These are phyloP conservation scores for Acipenser ruthenus DNA, from an alignment of 2,797 vertebrate species.

Conservation along the genomic window DNA sequence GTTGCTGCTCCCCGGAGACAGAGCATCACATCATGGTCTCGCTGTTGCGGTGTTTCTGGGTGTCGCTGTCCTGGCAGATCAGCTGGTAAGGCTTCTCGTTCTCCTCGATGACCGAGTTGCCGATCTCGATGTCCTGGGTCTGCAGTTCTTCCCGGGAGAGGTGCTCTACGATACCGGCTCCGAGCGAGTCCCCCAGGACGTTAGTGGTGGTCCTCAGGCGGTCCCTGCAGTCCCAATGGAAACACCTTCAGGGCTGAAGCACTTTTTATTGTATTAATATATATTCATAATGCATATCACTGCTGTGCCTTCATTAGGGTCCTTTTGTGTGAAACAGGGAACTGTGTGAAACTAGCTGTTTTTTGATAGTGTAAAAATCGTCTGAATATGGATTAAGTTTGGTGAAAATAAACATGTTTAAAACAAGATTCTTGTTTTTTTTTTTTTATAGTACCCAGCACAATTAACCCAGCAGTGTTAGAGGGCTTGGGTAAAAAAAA, in stretches of 20 bases:
- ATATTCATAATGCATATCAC: accelerated
- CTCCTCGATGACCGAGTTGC: slow-evolving; percentile 72
- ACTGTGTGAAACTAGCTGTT: too few species aligned
- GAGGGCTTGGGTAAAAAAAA: neutral
- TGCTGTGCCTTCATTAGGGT: neutral
- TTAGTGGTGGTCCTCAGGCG: slow-evolving; percentile 88
- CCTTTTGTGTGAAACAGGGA: too few species aligned
- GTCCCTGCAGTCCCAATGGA: slow-evolving; percentile 54
- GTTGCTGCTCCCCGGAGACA: neutral
- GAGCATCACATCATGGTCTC: slow-evolving; percentile 72
- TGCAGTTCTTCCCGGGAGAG: slow-evolving; percentile 75
- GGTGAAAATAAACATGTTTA: too few species aligned
- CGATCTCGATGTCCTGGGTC: slow-evolving; percentile 64
- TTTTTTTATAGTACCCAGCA: too few species aligned
- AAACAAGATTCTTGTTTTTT: too few species aligned
- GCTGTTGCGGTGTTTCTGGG: slow-evolving; percentile 55
- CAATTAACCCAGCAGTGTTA: too few species aligned
- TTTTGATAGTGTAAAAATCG: too few species aligned
- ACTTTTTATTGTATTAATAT: too few species aligned
- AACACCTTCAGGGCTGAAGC: neutral
- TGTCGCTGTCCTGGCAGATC: slow-evolving; percentile 70
- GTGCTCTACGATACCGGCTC: slow-evolving; percentile 85
- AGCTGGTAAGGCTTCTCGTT: slow-evolving; percentile 75
- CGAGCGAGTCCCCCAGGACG: slow-evolving; percentile 87
- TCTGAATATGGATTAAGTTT: too few species aligned